These are phyloP conservation scores for Nasua narica DNA, from an alignment of 2,797 vertebrate genomes.

Conservation along the genomic window DNA sequence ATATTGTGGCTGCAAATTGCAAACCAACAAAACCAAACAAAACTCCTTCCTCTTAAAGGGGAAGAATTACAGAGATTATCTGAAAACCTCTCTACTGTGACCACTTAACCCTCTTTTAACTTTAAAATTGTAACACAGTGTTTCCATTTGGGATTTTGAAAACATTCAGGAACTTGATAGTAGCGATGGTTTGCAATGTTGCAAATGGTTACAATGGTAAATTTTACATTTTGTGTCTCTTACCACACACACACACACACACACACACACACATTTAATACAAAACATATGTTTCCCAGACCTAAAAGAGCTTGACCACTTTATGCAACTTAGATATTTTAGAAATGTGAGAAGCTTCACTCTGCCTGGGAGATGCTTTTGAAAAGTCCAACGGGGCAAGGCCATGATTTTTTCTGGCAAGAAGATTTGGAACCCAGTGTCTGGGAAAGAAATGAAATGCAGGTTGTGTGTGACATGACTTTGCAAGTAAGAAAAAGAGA, in stretches of 20 bases:
- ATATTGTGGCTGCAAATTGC: background rate
- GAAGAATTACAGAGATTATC: constrained; percentile 24
- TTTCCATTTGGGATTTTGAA: background rate
- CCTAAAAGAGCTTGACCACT: constrained; percentile 38
- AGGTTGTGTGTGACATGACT: constrained; percentile 1
- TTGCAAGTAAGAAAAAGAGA: constrained; percentile 47
- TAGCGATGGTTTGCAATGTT: background rate
- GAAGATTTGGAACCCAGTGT: constrained; percentile 44
- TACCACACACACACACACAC: background rate
- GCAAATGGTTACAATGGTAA: background rate
- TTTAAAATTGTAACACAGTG: background rate
- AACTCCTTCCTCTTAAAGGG: background rate
- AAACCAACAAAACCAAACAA: background rate
- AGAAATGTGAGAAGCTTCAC: constrained; percentile 46
- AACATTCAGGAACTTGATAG: background rate
- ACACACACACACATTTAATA: background rate
- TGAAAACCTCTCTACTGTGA: background rate
- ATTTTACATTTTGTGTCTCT: background rate
- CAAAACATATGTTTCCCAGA: constrained; percentile 12
- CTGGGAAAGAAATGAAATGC: constrained; percentile 25
- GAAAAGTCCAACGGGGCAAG: background rate
- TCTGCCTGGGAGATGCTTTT: constrained; percentile 31
- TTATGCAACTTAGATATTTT: constrained; percentile 50
- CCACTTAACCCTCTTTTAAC: constrained; percentile 43
- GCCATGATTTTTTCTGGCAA: background rate